These are phyloP conservation scores for Cephalotes varians DNA, from an alignment of 2,888 invertebrate species.

Conservation along the genomic window DNA sequence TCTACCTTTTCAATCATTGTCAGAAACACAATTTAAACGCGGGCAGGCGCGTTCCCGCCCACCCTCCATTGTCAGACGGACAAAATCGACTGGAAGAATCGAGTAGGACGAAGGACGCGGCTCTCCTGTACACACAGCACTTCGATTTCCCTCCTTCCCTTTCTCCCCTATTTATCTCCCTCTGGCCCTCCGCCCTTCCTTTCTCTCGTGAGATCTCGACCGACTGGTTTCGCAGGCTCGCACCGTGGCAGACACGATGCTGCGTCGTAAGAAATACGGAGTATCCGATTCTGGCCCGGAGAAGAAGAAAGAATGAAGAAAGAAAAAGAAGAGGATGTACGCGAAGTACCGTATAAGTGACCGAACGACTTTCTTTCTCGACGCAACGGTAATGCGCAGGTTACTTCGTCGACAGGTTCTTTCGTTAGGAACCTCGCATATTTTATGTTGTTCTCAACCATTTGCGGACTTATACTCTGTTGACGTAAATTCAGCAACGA, in stretches of 20 bases:
- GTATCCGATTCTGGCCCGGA: constrained; percentile 11
- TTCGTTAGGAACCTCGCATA: constrained; percentile 5
- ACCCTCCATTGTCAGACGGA: constrained; percentile 37
- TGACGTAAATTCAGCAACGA: neutral
- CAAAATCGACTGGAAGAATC: constrained; percentile 54
- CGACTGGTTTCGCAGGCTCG: constrained; percentile 66
- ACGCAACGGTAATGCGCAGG: constrained; percentile 45
- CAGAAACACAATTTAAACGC: constrained; percentile 51
- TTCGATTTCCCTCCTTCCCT: constrained; percentile 33
- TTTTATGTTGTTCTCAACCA: neutral
- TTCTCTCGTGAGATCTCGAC: constrained; percentile 35
- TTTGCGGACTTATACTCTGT: neutral
- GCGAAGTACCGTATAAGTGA: constrained; percentile 35
- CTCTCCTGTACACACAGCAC: constrained; percentile 17
- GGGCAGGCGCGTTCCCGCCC: constrained; percentile 27
- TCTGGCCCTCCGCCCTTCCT: constrained; percentile 4
- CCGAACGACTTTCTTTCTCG: constrained; percentile 50
- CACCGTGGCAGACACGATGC: constrained; percentile 59
- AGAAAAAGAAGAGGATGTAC: constrained; percentile 44
- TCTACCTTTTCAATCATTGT: constrained; percentile 52
- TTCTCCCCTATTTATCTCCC: constrained; percentile 5
- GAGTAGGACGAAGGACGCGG: constrained; percentile 27
- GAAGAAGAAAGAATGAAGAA: neutral
- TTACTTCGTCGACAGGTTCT: constrained; percentile 15
- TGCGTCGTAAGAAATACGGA: constrained; percentile 40